These are phyloP conservation scores for Ia io DNA, from an alignment of 2,113 vertebrate genomes.

Conservation along the genomic window DNA sequence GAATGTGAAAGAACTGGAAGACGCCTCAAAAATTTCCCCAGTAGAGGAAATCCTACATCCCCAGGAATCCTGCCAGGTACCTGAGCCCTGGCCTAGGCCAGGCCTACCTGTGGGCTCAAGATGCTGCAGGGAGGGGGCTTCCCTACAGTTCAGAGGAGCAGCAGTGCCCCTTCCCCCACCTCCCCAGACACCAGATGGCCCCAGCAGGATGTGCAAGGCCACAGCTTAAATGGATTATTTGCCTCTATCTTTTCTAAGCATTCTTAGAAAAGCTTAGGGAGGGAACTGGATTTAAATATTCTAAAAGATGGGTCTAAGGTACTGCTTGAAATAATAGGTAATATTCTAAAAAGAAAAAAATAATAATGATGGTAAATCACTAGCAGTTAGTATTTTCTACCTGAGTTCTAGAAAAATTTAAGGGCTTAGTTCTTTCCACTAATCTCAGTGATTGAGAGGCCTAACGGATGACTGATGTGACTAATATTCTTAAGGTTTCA, in stretches of 20 bases:
- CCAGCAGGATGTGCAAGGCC: not conserved
- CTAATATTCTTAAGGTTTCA: not conserved
- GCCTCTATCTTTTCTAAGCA: constrained; percentile 2
- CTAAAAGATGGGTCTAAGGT: not conserved
- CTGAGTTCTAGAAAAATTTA: not conserved
- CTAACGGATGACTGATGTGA: not conserved
- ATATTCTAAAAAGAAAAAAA: not conserved
- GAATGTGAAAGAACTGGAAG: not conserved
- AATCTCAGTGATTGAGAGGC: not conserved
- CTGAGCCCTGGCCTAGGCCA: not conserved
- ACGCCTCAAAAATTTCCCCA: not conserved
- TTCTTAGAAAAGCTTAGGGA: constrained; percentile 33
- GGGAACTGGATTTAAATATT: not conserved
- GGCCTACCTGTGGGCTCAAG: not conserved
- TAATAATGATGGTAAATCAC: not conserved
- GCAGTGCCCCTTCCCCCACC: not conserved
- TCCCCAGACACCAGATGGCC: constrained; percentile 39
- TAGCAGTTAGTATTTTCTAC: not conserved
- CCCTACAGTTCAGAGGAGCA: not conserved
- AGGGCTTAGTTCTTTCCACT: not conserved
- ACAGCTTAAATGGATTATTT: constrained; percentile 46
- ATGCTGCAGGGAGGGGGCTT: not conserved
- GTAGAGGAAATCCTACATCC: not conserved
- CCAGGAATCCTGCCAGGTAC: not conserved
- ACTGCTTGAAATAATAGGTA: not conserved